phyloP scores from a whole-genome alignment of 2,888 invertebrate genomes.

The Cheilosia vernalis region DNA sequence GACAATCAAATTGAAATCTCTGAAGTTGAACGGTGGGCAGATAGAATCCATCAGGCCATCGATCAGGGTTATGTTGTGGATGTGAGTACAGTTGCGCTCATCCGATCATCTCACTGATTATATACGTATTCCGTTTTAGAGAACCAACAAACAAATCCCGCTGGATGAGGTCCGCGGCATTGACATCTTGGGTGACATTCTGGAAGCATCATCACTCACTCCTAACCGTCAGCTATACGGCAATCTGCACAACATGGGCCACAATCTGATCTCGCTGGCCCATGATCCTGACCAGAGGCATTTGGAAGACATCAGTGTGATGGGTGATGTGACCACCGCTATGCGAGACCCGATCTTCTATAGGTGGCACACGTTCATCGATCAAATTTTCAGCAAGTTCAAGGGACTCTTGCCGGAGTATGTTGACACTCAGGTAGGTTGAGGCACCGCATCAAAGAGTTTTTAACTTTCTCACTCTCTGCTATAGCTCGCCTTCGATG shows the following conservation, averaged over 20 bases:
- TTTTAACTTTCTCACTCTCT: background rate
- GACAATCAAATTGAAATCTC: constrained; percentile 85
- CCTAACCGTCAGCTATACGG: constrained; percentile 89
- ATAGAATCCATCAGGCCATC: constrained; percentile 89
- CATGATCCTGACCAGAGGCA: constrained; percentile 90
- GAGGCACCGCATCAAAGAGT: no score
- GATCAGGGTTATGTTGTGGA: constrained; percentile 87
- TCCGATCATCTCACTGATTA: background rate
- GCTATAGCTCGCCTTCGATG: constrained; percentile 52
- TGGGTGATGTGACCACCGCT: constrained; percentile 92
- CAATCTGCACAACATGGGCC: constrained; percentile 92
- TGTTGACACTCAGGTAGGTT: constrained; percentile 83
- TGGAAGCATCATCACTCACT: constrained; percentile 89
- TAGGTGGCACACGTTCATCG: constrained; percentile 92
- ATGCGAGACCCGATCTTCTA: constrained; percentile 95
- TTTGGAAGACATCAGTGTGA: constrained; percentile 90
- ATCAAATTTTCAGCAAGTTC: constrained; percentile 89
- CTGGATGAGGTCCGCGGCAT: constrained; percentile 86
- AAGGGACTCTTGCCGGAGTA: constrained; percentile 87
- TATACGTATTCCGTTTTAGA: constrained; percentile 68
- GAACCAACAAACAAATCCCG: constrained; percentile 78
- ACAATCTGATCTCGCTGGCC: constrained; percentile 89
- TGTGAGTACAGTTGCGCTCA: constrained; percentile 82
- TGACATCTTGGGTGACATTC: constrained; percentile 90
- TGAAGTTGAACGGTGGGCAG: constrained; percentile 90